These are phyloP conservation scores for Cryptoprocta ferox DNA, from an alignment of 2,797 vertebrate species.

Conservation along the genomic window DNA sequence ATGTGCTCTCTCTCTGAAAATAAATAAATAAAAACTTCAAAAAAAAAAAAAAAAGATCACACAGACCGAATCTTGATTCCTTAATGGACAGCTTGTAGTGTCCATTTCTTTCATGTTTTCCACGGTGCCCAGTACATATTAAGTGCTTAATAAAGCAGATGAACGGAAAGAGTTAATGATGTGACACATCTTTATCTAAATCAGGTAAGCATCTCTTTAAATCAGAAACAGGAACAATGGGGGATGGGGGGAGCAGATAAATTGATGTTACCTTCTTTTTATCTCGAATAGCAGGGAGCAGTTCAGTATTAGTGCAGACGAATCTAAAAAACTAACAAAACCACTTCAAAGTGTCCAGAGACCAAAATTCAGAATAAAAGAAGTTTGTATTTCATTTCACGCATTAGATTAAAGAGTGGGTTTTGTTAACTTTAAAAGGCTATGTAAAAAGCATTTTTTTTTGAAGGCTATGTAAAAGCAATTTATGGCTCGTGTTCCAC, in stretches of 20 bases:
- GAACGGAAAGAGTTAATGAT: neutral
- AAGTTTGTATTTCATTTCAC: constrained; percentile 36
- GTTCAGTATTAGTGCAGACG: neutral
- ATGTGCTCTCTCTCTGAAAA: no score
- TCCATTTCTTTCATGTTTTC: neutral
- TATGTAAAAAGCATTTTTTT: constrained; percentile 39
- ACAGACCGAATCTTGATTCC: neutral
- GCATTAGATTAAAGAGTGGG: neutral
- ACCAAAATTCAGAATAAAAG: constrained; percentile 35
- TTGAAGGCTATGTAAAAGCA: constrained; percentile 32
- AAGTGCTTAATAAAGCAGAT: neutral
- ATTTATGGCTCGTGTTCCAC: neutral
- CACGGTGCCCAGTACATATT: neutral
- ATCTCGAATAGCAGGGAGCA: neutral
- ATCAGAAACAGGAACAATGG: neutral
- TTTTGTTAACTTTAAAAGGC: constrained; percentile 54
- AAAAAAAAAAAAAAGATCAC: neutral
- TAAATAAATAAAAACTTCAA: no score
- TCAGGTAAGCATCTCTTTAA: neutral
- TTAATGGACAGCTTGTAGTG: neutral
- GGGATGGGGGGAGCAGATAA: neutral
- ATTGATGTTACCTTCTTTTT: neutral
- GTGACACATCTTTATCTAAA: neutral
- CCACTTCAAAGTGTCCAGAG: constrained; percentile 54
- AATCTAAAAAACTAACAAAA: neutral